Conservation (phyloP, 2,888 invertebrate genomes). For the Subacronicta megacephala region DNA sequence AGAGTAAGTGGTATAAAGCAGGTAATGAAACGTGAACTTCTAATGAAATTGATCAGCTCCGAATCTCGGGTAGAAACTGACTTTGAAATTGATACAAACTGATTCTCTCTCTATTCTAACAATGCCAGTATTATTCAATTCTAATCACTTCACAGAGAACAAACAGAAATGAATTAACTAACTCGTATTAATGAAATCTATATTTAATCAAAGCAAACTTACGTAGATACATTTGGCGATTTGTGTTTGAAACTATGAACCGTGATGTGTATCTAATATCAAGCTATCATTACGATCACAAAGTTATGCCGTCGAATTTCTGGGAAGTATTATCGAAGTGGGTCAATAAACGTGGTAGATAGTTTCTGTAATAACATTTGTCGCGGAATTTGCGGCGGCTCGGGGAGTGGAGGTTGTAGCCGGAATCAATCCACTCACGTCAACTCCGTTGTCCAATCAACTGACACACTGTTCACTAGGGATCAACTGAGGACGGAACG, state of each 20-base stretch:
- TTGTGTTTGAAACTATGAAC: slow-evolving; percentile 41
- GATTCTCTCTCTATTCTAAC: slow-evolving; percentile 5
- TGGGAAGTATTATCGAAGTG: slow-evolving; percentile 67
- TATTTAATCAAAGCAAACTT: slow-evolving; percentile 54
- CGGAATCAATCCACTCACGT: slow-evolving; percentile 87
- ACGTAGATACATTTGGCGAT: slow-evolving; percentile 50
- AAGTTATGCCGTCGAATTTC: slow-evolving; percentile 60
- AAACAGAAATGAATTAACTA: slow-evolving; percentile 46
- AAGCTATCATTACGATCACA: slow-evolving; percentile 55
- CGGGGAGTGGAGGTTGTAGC: slow-evolving; percentile 52
- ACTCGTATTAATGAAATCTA: slow-evolving; percentile 43
- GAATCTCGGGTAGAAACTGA: slow-evolving; percentile 20
- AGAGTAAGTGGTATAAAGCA: slow-evolving; percentile 15
- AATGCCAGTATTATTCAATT: slow-evolving; percentile 32
- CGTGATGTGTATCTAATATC: slow-evolving; percentile 55
- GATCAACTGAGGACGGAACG: slow-evolving; percentile 69
- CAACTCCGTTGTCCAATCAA: slow-evolving; percentile 86
- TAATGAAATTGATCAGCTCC: slow-evolving; percentile 50
- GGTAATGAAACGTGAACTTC: slow-evolving; percentile 27
- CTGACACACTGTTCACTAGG: slow-evolving; percentile 84
- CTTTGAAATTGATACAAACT: slow-evolving; percentile 13
- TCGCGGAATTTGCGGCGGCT: slow-evolving; percentile 70
- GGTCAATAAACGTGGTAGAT: slow-evolving; percentile 78
- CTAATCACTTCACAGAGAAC: slow-evolving; percentile 29
- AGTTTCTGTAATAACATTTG: slow-evolving; percentile 84